A percentile compares a stretch with the other conserved stretches of the same genome.
These are phyloP conservation scores for Epirrhoe tristata DNA, from an alignment of 2,888 invertebrate genomes.

Conservation along the genomic window DNA sequence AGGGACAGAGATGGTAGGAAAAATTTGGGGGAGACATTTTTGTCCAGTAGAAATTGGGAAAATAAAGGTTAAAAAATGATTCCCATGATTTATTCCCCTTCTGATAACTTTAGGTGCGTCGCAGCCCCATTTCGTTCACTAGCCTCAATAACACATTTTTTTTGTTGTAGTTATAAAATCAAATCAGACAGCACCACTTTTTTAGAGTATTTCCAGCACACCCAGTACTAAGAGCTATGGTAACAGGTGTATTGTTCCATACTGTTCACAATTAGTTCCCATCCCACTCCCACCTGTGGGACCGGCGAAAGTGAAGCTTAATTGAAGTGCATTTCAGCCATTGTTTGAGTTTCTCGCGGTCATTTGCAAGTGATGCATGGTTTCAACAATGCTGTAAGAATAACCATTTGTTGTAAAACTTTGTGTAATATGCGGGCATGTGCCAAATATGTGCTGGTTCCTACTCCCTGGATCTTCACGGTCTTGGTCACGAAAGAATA, in stretches of 20 bases:
- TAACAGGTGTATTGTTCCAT: constrained; percentile 61
- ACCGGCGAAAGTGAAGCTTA: constrained; percentile 45
- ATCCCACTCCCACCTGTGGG: constrained; percentile 47
- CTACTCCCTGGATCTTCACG: no score
- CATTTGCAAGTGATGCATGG: constrained; percentile 24
- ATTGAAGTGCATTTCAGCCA: constrained; percentile 38
- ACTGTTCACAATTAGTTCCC: constrained; percentile 43
- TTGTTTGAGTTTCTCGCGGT: constrained; percentile 52
- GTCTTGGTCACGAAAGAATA: no score
- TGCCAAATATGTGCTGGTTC: not conserved
- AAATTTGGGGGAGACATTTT: no score
- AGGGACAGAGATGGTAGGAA: no score
- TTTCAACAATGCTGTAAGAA: constrained; percentile 9
- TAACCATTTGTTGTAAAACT: not conserved
- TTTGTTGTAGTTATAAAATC: no score
- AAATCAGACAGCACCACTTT: not conserved
- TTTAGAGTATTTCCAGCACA: not conserved
- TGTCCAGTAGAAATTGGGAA: no score
- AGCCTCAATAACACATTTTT: no score
- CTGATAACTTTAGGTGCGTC: no score
- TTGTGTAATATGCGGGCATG: no score
- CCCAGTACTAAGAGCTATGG: constrained; percentile 27
- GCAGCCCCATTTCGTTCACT: no score
- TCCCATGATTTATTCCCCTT: no score
- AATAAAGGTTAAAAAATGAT: no score